Percentiles rank a stretch among this genome's conserved stretches.
These are phyloP conservation scores for Sitodiplosis mosellana DNA, from an alignment of 1,140 invertebrate species.

Conservation along the genomic window DNA sequence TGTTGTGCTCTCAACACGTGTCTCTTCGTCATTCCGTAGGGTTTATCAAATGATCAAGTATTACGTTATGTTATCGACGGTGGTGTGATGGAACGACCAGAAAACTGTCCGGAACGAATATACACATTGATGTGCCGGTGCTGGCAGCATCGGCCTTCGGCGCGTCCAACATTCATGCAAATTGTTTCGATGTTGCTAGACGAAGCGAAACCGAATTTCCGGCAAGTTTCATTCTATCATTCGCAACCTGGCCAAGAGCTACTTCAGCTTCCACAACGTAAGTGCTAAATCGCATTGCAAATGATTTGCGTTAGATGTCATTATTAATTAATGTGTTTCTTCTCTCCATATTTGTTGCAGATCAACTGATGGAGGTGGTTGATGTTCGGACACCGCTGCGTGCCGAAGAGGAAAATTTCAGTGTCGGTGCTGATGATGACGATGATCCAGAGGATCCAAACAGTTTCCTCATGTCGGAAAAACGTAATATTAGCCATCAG, in stretches of 20 bases:
- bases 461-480: conserved; percentile 12
- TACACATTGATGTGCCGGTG: conserved; percentile 77
- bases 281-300: not conserved
- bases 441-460: conserved; percentile 14
- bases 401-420: conserved; percentile 16
- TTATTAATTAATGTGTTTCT: not conserved
- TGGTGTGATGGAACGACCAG: conserved; percentile 79
- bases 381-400: conserved; percentile 21
- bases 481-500: not conserved
- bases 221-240: conserved; percentile 61
- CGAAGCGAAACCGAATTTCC: conserved; percentile 35
- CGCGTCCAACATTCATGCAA: conserved; percentile 67
- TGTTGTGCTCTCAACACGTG: conserved; percentile 2
- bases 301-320: not conserved
- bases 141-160: conserved; percentile 61
- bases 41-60: conserved; percentile 59
- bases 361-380: conserved; percentile 12
- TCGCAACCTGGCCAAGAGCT: conserved; percentile 39
- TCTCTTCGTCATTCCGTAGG: conserved; percentile 25
- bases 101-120: conserved; percentile 80
- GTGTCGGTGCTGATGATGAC: conserved; percentile 11
- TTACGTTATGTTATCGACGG: conserved; percentile 74
- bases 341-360: conserved; percentile 4
- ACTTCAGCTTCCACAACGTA: conserved; percentile 17
- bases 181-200: conserved; percentile 45